Evolutionary conservation across 2,888 invertebrate genomes (phyloP).

Genomic region (Platypus cylindrus): DNA sequence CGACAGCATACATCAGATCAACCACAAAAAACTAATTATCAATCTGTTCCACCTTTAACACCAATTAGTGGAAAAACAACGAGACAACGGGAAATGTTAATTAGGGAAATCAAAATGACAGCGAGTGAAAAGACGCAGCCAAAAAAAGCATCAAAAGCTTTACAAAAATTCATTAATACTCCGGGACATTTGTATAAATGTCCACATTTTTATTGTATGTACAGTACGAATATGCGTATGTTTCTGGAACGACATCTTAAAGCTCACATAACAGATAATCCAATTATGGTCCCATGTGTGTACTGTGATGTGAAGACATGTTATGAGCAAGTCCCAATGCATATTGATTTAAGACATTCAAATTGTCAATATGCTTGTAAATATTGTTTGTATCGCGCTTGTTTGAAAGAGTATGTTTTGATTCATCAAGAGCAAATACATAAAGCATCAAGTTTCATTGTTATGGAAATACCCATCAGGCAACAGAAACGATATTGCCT

Average conservation of each 20-base stretch:
- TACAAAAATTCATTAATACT: slow-evolving; percentile 25
- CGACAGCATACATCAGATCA: background rate
- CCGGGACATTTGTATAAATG: slow-evolving; percentile 42
- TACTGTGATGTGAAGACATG: slow-evolving; percentile 37
- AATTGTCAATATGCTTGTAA: slow-evolving; percentile 49
- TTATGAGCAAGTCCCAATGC: slow-evolving; percentile 32
- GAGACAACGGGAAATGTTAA: slow-evolving; percentile 14
- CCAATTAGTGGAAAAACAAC: slow-evolving; percentile 2
- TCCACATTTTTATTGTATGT: slow-evolving; percentile 40
- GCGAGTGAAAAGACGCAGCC: slow-evolving; percentile 17
- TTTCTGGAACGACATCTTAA: slow-evolving; percentile 35
- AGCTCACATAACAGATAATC: slow-evolving; percentile 24
- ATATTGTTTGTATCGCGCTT: slow-evolving; percentile 55
- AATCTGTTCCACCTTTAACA: slow-evolving; percentile 9
- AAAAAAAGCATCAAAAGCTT: slow-evolving; percentile 27
- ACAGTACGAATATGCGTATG: slow-evolving; percentile 31
- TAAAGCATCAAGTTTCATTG: slow-evolving; percentile 17
- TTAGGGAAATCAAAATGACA: slow-evolving; percentile 21
- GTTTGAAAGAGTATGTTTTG: slow-evolving; percentile 45
- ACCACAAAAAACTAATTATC: slow-evolving; percentile 12
- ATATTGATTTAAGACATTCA: slow-evolving; percentile 49
- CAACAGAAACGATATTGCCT: too few relatives aligned
- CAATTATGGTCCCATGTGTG: slow-evolving; percentile 37
- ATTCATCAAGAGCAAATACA: slow-evolving; percentile 40
- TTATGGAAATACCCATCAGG: slow-evolving; percentile 21